Evolutionary conservation across 2,888 invertebrate species (phyloP).

Genomic region (Euplexia lucipara): DNA sequence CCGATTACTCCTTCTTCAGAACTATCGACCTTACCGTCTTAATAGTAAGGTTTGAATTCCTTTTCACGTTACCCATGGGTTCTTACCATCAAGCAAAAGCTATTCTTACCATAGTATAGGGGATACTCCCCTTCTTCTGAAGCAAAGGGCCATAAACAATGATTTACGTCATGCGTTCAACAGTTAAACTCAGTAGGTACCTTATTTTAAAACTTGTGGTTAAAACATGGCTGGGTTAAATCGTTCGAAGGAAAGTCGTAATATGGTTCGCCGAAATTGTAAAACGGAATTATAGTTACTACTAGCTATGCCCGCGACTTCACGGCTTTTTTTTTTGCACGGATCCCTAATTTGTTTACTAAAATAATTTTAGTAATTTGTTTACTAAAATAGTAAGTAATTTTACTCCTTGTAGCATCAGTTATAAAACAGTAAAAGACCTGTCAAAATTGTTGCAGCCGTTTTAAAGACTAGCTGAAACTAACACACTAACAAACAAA

Average conservation of each 20-base stretch:
- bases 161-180: constrained; percentile 82
- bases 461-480: too few relatives aligned
- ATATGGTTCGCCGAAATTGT: constrained; percentile 46
- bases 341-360: too few relatives aligned
- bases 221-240: constrained; percentile 47
- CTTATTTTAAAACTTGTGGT: constrained; percentile 68
- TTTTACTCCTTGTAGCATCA: too few relatives aligned
- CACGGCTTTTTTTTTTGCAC: too few relatives aligned
- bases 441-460: too few relatives aligned
- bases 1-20: constrained; percentile 23
- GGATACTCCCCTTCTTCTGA: constrained; percentile 72
- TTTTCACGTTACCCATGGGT: constrained; percentile 15
- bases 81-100: constrained; percentile 51
- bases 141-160: constrained; percentile 84
- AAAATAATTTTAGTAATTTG: too few relatives aligned
- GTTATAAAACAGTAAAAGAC: too few relatives aligned
- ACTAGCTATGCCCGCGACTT: too few relatives aligned
- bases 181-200: constrained; percentile 68
- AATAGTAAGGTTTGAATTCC: constrained; percentile 15
- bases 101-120: constrained; percentile 76
- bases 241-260: constrained; percentile 50
- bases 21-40: constrained; percentile 7
- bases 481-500: too few relatives aligned
- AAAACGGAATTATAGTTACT: constrained; percentile 10
- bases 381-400: too few relatives aligned